Evolutionary conservation across 2,888 invertebrate species (phyloP), one percentile per base, ranked within the genome.

Genomic region (Syritta pipiens): DNA sequence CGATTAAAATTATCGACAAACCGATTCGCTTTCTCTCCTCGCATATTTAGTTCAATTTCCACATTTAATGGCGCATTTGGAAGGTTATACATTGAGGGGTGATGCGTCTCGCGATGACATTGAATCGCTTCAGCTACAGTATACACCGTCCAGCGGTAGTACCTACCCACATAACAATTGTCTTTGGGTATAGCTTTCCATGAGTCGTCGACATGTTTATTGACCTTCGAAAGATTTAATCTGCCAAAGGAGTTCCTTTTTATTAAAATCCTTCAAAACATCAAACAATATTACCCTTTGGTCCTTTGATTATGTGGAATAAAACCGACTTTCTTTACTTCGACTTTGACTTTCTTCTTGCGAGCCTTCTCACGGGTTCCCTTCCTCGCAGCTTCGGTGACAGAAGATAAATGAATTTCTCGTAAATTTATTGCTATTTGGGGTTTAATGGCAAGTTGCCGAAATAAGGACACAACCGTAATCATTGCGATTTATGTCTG

Each of bases 21-120:
- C 76, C 93, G 92, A 40, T 91, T 94, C 0, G 83, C 69, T 68
- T 89, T 89, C 59, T 89, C 89, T 0, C 82, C 88, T 82, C 90
- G 90, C 94, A 97, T 94, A 86, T 97, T 94, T 2, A 97, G 87
- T 86, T 97, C 96, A 67, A 97, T 90, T 30, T 91, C 89, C 2
- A 94, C 92, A 81, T 90, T 91, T 0, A 97, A 87, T 9, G 92
- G 89, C 0, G 95, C 93, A 86, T 94, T 90, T 0, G 95, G 94
- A 30, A 90, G 89, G 88, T 97, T 95, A 84, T 93, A 94, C 90
- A 97, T 93, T 0, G 94, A 92, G 0, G 96, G 95, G 86, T 96
- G 94, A 86, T 96, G 95, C 0, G 93, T 93, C 88, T 97, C 95
- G 48, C 94, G 91, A 84, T 96, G 95, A 68, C 92, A 93, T 77